Evolutionary conservation across 2,797 vertebrate genomes (phyloP), one percentile per base, ranked within the genome.

Genomic region (Lepidocolaptes lacrymiger): DNA sequence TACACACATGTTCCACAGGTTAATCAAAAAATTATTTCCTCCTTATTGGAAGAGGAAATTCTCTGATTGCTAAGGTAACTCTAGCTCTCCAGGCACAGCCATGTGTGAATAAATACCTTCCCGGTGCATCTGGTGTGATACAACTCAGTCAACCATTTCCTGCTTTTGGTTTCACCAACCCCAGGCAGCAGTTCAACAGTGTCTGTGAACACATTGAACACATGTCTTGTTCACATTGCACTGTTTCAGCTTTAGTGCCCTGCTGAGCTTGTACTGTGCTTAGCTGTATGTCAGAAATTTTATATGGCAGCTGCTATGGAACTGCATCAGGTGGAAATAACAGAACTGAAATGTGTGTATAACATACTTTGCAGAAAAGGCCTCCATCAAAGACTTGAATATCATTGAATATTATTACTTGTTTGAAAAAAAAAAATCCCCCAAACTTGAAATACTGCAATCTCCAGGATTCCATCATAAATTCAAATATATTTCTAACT

Each of bases 401-500:
- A 66, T 72, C 61, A 52, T 39, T 95, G 59, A 93, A 80, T 85
- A 75, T 15, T 67, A 88, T 84, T 93, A 84, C n/a, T 82, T 71
- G 39, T 30, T 80, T 78, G 26, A 55, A 95, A 91, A 89, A 91
- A 95, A 91, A 88, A 91, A 64, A 22, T 34, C 24, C 37, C 55
- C 32, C 34, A 85, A 89, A 87, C 34, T 78, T 85, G 22, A 62
- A 49, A 69, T 68, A 52, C 39, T 66, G 34, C 41, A 81, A 69
- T 78, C 55, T 89, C 75, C 77, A 88, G 56, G 61, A 73, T 86
- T 88, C 91, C 69, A 93, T 89, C 71, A 91, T 89, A 93, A 91
- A 94, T 97, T 95, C 87, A 96, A 89, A 89, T 89, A 72, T 77
- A 85, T 90, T 95, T 93, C 59, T 95, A 92, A 63, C 61, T 94